phyloP scores from a whole-genome alignment of 2,888 invertebrate genomes.

The Agrenia bidenticulata region DNA sequence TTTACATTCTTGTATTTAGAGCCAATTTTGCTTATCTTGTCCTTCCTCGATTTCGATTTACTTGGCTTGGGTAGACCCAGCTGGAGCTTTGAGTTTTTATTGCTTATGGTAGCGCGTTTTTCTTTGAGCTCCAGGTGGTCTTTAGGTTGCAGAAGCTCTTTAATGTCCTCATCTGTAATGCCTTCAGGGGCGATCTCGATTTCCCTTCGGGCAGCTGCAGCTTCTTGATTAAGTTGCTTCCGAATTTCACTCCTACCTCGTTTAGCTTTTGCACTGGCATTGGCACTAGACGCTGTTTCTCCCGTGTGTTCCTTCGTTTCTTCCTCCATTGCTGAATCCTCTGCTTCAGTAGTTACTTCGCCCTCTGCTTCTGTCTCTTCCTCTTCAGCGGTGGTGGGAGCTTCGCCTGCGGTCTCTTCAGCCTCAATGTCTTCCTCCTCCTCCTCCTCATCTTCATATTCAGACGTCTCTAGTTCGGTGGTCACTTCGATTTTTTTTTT shows the following conservation, averaged over 20 bases:
- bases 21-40: not conserved
- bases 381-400: not conserved
- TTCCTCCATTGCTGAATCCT: not conserved
- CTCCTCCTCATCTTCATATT: not conserved
- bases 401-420: too few relatives aligned
- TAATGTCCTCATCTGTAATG: constrained; percentile 16
- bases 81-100: not conserved
- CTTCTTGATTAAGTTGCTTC: constrained; percentile 28
- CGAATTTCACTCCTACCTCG: constrained; percentile 6
- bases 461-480: not conserved
- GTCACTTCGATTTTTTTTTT: not conserved
- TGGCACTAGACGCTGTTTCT: not conserved
- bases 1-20: constrained; percentile 17
- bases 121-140: too few relatives aligned
- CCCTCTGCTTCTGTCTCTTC: not conserved
- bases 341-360: not conserved
- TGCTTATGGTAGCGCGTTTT: too few relatives aligned
- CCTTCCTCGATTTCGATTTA: not conserved
- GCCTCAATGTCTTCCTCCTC: not conserved
- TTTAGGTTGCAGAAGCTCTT: constrained; percentile 4
- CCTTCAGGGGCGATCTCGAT: not conserved
- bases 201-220: not conserved
- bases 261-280: too few relatives aligned
- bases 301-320: not conserved
- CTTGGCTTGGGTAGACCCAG: not conserved